Evolutionary conservation across 1,140 invertebrate genomes (phyloP), one percentile per base, ranked within the genome.

Genomic region (Melanaphis sacchari): DNA sequence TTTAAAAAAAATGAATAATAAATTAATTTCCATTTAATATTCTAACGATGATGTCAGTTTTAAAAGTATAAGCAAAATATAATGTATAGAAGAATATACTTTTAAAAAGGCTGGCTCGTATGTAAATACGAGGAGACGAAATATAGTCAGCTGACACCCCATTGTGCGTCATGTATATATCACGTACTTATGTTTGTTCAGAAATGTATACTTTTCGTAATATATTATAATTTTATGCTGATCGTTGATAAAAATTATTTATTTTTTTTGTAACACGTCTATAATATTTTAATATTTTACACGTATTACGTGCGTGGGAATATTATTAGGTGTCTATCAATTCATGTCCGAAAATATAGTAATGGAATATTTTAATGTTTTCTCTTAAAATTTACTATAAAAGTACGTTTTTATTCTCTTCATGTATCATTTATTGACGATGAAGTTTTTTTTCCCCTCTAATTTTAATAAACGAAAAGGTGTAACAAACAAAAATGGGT

Each of bases 231-330:
- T 66, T n/a, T n/a, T 66, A 84, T 36, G 81, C 24, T 24, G 9
- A 84, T 84, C 81, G 81, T 36, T 43, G 40, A 85, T 85, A 85
- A 43, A 26, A 22, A 85, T 85, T 85, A 85, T 66, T 49, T 49
- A 18, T 85, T 43, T 85, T 43, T 85, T 85, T 31, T 85, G 31
- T 31, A 85, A 85, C 84, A 15, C 24, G 9, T 85, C n/a, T 43
- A 43, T 76, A 26, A 76, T 36, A 15, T 84, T 84, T 84, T 85
- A 26, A 43, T 85, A 85, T 43, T 66, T 66, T 84, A 84, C 24
- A 41, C 11, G 38, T 31, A 9, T 15, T 5, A 43, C 26, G 82
- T 18, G 38, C 11, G 11, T 41, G 40, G 40, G 26, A 85, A 85
- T 41, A 41, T 31, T 43, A 85, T 43, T 26, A 85, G 21, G 40